Conservation (phyloP, 2,797 vertebrate genomes). For the Enteromius fasciolatus region DNA sequence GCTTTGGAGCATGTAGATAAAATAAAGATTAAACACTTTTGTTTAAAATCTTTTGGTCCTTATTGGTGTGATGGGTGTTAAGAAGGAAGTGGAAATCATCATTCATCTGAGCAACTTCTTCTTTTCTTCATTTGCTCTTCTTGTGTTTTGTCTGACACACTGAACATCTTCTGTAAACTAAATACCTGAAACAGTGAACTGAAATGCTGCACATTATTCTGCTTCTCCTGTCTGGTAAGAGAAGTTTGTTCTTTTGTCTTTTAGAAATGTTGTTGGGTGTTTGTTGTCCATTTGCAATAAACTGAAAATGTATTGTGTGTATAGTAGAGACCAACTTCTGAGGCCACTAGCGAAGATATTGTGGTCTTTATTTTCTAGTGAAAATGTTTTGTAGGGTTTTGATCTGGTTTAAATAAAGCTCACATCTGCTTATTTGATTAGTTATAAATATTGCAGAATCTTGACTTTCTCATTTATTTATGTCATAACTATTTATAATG, state of each 20-base stretch:
- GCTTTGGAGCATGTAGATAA: too few relatives aligned
- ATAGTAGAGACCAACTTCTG: too few relatives aligned
- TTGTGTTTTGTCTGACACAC: not conserved
- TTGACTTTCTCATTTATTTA: not conserved
- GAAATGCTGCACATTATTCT: constrained; percentile 23
- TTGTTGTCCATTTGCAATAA: too few relatives aligned
- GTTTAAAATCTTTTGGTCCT: too few relatives aligned
- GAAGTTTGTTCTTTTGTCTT: too few relatives aligned
- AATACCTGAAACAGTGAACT: too few relatives aligned
- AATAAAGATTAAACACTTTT: too few relatives aligned
- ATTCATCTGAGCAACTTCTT: not conserved
- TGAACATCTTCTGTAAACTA: not conserved
- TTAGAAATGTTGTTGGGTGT: too few relatives aligned
- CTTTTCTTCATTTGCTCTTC: not conserved
- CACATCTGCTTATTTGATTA: too few relatives aligned
- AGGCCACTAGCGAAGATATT: too few relatives aligned
- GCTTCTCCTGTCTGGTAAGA: constrained; percentile 17
- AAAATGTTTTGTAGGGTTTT: not conserved
- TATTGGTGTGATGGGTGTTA: not conserved
- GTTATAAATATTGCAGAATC: not conserved
- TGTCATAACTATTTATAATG: not conserved
- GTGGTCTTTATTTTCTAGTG: not conserved
- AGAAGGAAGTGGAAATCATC: not conserved
- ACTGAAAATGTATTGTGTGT: too few relatives aligned
- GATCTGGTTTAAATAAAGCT: not conserved